Conservation (phyloP, 2,113 vertebrate genomes). For the Myotis brandtii region DNA sequence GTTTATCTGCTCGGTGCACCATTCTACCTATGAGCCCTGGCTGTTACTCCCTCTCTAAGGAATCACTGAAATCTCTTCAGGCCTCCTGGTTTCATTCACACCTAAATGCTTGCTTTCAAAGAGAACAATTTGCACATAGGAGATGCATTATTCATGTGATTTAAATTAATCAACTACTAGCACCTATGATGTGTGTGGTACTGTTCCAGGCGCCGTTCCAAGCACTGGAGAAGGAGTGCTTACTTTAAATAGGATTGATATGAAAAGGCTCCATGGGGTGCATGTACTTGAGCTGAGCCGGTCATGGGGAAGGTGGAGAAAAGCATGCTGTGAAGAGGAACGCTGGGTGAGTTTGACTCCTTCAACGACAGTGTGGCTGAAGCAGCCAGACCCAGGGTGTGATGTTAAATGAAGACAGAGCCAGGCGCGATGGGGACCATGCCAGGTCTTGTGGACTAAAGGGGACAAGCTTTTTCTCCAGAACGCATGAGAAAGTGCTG, state of each 20-base stretch:
- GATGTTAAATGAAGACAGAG: not conserved
- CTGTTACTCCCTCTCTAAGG: not conserved
- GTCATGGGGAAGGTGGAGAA: not conserved
- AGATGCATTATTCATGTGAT: not conserved
- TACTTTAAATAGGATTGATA: not conserved
- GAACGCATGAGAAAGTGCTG: not conserved
- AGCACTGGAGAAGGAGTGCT: too few species aligned
- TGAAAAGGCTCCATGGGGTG: not conserved
- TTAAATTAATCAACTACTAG: not conserved
- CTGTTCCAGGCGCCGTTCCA: not conserved
- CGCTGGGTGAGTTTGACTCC: fast-evolving
- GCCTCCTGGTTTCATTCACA: not conserved
- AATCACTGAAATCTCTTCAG: not conserved
- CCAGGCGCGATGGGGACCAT: fast-evolving
- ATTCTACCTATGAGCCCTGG: not conserved
- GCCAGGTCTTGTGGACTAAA: not conserved
- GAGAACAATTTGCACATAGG: not conserved
- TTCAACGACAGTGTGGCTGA: not conserved
- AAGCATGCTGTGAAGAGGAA: fast-evolving
- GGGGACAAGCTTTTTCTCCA: not conserved
- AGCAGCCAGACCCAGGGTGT: fast-evolving
- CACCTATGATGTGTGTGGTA: too few species aligned
- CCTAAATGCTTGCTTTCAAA: not conserved
- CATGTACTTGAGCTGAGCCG: not conserved
- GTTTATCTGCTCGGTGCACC: not conserved